A percentile compares a stretch with the other conserved stretches of the same genome.
These are phyloP conservation scores for Apomyelois bistriatella DNA, from an alignment of 2,888 invertebrate genomes.

Conservation along the genomic window DNA sequence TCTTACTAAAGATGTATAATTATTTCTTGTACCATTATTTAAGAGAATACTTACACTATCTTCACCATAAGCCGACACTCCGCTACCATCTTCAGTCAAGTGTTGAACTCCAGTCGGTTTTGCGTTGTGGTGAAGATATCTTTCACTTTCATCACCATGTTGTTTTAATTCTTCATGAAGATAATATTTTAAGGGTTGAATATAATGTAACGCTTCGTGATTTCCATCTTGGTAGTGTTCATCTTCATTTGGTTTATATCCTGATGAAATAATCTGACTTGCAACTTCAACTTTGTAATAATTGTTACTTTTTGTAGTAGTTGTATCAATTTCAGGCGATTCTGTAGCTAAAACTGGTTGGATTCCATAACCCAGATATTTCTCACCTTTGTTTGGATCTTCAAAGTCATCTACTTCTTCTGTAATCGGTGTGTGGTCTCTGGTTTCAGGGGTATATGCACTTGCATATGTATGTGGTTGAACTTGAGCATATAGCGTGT, in stretches of 20 bases:
- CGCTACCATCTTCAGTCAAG: slow-evolving; percentile 58
- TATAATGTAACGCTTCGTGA: slow-evolving; percentile 25
- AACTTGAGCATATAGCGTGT: slow-evolving; percentile 34
- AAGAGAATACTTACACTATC: slow-evolving; percentile 61
- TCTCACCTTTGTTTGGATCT: slow-evolving; percentile 45
- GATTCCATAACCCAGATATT: slow-evolving; percentile 28
- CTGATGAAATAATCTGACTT: slow-evolving; percentile 40
- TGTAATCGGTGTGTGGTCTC: slow-evolving; percentile 66
- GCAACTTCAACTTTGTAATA: slow-evolving; percentile 57
- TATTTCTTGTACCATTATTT: not conserved
- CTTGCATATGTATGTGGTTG: slow-evolving; percentile 43
- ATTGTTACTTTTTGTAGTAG: slow-evolving; percentile 46
- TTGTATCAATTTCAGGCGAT: slow-evolving; percentile 33
- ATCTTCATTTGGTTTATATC: slow-evolving; percentile 30
- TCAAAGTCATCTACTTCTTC: slow-evolving; percentile 67
- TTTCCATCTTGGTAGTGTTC: slow-evolving; percentile 29
- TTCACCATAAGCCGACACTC: slow-evolving; percentile 59
- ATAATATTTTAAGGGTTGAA: slow-evolving; percentile 38
- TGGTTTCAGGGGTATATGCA: slow-evolving; percentile 35
- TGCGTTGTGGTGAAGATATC: slow-evolving; percentile 51
- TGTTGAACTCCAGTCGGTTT: slow-evolving; percentile 57
- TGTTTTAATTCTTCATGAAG: slow-evolving; percentile 26
- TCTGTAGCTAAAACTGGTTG: slow-evolving; percentile 31
- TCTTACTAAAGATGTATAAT: slow-evolving; percentile 21
- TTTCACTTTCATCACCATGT: slow-evolving; percentile 38